Conservation (phyloP, 1,140 invertebrate genomes). For the Bombus balteatus region DNA sequence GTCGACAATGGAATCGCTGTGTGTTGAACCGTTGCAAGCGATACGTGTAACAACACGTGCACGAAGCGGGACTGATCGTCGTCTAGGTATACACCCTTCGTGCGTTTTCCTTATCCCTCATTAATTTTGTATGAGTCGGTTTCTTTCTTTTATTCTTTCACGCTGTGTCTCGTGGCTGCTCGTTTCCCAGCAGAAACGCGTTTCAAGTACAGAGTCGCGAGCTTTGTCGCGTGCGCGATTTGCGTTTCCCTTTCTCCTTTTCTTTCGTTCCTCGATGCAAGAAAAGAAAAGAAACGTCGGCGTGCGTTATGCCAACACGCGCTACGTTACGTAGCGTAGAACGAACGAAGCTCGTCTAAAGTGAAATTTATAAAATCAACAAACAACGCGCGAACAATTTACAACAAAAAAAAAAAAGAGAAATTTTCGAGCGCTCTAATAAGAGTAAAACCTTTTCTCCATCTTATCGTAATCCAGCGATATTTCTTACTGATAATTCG, state of each 20-base stretch:
- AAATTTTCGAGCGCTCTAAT: background rate
- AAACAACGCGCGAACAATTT: background rate
- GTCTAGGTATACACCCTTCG: background rate
- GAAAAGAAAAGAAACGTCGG: background rate
- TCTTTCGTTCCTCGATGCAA: background rate
- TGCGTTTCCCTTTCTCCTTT: background rate
- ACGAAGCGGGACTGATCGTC: background rate
- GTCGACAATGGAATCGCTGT: conserved; percentile 12
- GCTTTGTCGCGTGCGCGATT: background rate
- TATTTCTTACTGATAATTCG: background rate
- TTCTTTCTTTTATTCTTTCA: conserved; percentile 1
- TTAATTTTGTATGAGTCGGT: conserved; percentile 23
- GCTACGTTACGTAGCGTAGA: no score
- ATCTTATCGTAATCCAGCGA: background rate
- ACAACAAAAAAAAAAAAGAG: background rate
- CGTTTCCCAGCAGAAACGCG: background rate
- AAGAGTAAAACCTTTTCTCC: background rate
- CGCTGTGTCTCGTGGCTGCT: background rate
- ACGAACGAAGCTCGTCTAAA: background rate
- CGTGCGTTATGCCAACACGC: background rate
- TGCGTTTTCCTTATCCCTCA: background rate
- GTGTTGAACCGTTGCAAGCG: background rate
- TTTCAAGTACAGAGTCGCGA: background rate
- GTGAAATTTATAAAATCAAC: background rate
- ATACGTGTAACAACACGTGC: background rate